Conservation (phyloP, 2,113 vertebrate species). For the Riparia riparia region DNA sequence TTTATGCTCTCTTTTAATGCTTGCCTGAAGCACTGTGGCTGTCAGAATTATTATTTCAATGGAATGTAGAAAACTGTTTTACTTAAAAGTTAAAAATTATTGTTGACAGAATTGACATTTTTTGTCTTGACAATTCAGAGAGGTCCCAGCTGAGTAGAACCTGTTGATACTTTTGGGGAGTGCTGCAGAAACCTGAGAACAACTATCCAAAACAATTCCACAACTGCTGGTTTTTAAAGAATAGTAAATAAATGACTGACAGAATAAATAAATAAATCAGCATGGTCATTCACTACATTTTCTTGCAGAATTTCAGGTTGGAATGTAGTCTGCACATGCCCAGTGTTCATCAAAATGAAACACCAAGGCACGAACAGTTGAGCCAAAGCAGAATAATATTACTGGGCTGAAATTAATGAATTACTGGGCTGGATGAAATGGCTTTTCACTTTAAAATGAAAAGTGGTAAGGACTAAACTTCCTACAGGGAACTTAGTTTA, state of each 20-base stretch:
- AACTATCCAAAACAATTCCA: background rate
- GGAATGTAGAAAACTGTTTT: background rate
- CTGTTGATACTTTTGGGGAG: background rate
- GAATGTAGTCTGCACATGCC: accelerated
- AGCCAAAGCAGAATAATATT: background rate
- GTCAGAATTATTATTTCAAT: background rate
- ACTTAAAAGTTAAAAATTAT: background rate
- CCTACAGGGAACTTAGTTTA: background rate
- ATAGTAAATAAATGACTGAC: background rate
- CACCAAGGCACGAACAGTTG: background rate
- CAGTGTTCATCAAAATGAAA: background rate
- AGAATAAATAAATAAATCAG: accelerated
- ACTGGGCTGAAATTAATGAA: background rate
- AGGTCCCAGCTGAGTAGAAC: background rate
- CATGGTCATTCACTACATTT: background rate
- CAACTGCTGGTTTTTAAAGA: background rate
- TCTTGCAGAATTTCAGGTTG: background rate
- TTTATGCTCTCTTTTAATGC: background rate
- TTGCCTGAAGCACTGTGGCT: background rate
- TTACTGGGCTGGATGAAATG: background rate
- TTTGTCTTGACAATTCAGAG: background rate
- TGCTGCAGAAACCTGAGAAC: background rate
- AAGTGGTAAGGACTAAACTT: accelerated
- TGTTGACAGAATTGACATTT: background rate
- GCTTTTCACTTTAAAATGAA: background rate